Evolutionary conservation across 2,113 vertebrate species (phyloP), one percentile per base, ranked within the genome.

Genomic region (Rhabdomys dilectus): DNA sequence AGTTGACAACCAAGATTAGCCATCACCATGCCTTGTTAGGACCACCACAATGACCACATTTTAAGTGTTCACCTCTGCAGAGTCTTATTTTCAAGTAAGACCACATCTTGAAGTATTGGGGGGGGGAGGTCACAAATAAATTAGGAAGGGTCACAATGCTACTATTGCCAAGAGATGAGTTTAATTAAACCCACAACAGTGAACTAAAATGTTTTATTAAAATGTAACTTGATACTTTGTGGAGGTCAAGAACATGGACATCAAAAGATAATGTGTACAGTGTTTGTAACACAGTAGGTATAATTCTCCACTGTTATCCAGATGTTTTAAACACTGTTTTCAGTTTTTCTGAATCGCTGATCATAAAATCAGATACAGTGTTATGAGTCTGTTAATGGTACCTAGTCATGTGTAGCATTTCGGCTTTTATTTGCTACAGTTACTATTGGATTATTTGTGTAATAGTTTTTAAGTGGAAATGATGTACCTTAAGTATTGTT

Each of bases 401-500:
- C 36, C 17, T 91, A 85, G 3, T 17, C 48, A 72, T n/a, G 53
- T 88, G 58, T 1, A 39, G n/a, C 19, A 62, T 78, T 34, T 64
- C 2, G 75, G 24, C 88, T 93, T 96, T 88, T 45, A 39, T 85
- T 91, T 89, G 45, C 39, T 85, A 10, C 29, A 34, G 29, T 91
- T 62, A 95, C 68, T 64, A 2, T 60, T 85, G 24, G 42, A 58
- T 88, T 95, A 8, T 73, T 91, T 77, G 62, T 73, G 51, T 62
- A 81, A 24, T 62, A 70, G 39, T 68, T 78, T 96, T 88, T 76
- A 95, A 78, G 42, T 92, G 39, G 34, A 95, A 95, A 73, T 75
- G 66, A 36, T 42, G 39, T 48, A 19, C 87, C 56, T 62, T 82
- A 80, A 92, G 62, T 48, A 42, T n/a, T 93, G 80, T 75, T 86